Base-by-base conservation (phyloP, 2,113 vertebrate species). In the Caranx melampygus region DNA sequence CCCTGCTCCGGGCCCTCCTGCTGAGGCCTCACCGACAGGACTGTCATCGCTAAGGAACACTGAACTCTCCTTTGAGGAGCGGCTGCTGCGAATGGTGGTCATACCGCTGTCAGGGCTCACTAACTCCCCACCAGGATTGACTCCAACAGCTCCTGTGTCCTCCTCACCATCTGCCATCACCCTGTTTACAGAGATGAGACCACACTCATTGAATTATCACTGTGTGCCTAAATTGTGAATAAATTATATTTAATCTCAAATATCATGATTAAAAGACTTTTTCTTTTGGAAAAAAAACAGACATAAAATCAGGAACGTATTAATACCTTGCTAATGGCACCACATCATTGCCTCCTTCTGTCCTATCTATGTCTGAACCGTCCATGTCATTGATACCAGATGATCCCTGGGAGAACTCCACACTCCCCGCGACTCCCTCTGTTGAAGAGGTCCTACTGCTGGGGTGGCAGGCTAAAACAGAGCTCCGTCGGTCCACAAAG, bases 21-120 rank as follows among this genome's bases (percentile, higher is more conserved):
- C 79, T 5, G 85, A 75, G 37, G 93, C 91, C 86, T 98, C 97
- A 64, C 91, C 96, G 6, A 97, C 88, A 10, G 97, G 96, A 62
- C 97, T 99, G 34, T 99, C 97, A 62, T 99, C 97, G 86, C 97
- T 99, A 33, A 99, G 96, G 73, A 98, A 98, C 88, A 98, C 97
- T 0, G 97, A 99, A 76, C 97, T 97, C 88, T 98, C 97, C 65
- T 99, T 99, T 55, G 97, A 98, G 31, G 97, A 98, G 8, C 97
- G 95, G 74, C 96, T 97, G 87, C 97, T 98, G 87, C 97, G 95
- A 75, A 98, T 96, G 26, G 97, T 98, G 89, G 96, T 97, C 91
- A 98, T 83, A 6, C 97, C 97, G 5, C 97, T 98, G 34, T 98
- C 97, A 20, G 97, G 97, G 84, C 97, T 98, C 37, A 97, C 95